phyloP scores from a whole-genome alignment of 2,888 invertebrate genomes.

The Conistra vaccinii region DNA sequence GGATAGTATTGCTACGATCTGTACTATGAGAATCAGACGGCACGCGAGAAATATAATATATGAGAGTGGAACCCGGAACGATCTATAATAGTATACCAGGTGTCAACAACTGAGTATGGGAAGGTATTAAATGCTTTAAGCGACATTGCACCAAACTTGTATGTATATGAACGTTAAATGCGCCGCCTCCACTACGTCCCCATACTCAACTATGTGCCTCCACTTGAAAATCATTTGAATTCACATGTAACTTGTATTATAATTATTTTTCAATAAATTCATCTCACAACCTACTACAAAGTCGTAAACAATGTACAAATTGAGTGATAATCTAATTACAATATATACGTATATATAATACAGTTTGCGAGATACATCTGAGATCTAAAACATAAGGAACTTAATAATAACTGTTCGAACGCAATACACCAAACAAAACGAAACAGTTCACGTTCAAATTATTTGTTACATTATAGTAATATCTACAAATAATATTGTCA shows the following conservation, averaged over 20 bases:
- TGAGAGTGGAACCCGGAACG: conserved; percentile 30
- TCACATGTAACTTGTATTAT: conserved; percentile 62
- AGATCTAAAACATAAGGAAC: conserved; percentile 87
- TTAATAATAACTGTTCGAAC: conserved; percentile 72
- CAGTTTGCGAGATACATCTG: conserved; percentile 82
- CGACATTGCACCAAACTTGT: neutral
- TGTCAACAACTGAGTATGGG: conserved; percentile 18
- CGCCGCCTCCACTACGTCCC: conserved; percentile 11
- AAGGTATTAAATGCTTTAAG: neutral
- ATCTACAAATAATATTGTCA: conserved; percentile 85
- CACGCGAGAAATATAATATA: conserved; percentile 50
- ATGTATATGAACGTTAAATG: neutral
- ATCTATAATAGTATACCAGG: conserved; percentile 23
- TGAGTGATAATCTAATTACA: conserved; percentile 66
- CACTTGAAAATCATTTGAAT: conserved; percentile 46
- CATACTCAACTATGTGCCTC: conserved; percentile 20
- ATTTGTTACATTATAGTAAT: conserved; percentile 66
- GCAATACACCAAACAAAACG: conserved; percentile 72
- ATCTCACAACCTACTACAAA: conserved; percentile 81
- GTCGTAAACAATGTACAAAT: conserved; percentile 70
- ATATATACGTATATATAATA: conserved; percentile 74
- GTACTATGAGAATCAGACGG: conserved; percentile 53
- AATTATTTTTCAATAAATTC: conserved; percentile 71
- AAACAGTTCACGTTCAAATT: conserved; percentile 66
- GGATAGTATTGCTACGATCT: conserved; percentile 49